A percentile compares a stretch with the other conserved stretches of the same genome.
These are phyloP conservation scores for Condylura cristata DNA, from an alignment of 2,113 vertebrate species.

Conservation along the genomic window DNA sequence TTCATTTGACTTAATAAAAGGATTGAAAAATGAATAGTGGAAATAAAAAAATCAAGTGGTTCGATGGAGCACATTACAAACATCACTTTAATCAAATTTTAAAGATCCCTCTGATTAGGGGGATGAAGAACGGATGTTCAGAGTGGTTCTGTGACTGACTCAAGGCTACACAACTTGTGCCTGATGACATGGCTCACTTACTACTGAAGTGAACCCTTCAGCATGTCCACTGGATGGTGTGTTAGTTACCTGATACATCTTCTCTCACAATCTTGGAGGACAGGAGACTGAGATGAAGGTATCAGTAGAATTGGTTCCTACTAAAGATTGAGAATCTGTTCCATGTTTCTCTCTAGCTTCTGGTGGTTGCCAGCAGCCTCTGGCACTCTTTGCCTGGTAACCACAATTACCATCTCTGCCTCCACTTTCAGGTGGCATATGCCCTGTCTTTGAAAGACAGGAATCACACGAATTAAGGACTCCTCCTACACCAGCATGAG, in stretches of 20 bases:
- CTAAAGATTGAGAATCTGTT: background rate
- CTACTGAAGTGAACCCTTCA: background rate
- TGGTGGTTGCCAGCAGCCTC: background rate
- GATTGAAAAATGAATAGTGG: background rate
- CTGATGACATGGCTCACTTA: background rate
- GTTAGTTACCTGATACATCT: background rate
- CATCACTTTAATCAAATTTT: background rate
- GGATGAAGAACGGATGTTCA: background rate
- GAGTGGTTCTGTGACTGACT: background rate
- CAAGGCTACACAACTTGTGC: background rate
- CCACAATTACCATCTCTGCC: background rate
- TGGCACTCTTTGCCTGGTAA: background rate
- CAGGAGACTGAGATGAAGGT: background rate
- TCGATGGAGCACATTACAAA: slow-evolving; percentile 4
- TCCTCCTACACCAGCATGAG: background rate
- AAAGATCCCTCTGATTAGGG: background rate
- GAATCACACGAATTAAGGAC: background rate
- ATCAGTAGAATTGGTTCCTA: background rate
- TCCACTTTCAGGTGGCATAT: background rate
- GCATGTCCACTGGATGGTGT: background rate
- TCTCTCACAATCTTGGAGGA: background rate
- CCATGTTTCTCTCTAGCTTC: background rate
- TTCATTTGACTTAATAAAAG: background rate
- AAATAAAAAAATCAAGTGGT: background rate
- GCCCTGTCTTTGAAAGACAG: background rate